Percentiles rank a stretch among this genome's conserved stretches.
Evolutionary conservation across 2,113 vertebrate species (phyloP).

Genomic region (Tympanuchus pallidicinctus): DNA sequence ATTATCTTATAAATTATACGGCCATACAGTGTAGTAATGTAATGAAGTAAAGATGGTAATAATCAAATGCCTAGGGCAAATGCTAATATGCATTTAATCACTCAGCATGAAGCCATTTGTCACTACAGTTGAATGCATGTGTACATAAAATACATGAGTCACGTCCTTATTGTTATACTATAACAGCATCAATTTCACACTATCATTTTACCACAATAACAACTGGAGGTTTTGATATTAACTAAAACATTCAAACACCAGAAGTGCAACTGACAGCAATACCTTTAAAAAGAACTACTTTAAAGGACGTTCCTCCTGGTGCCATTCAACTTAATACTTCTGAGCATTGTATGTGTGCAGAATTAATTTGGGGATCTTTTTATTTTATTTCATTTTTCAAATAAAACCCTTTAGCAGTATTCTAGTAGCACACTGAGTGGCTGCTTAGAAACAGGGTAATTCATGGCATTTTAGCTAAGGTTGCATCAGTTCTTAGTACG

Average conservation of each 20-base stretch:
- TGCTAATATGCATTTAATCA: conserved; percentile 92
- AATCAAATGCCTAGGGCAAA: conserved; percentile 88
- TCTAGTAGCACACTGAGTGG: neutral
- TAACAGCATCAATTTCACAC: conserved; percentile 85
- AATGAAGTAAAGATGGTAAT: conserved; percentile 90
- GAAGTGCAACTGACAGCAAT: conserved; percentile 39
- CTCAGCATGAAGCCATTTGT: conserved; percentile 86
- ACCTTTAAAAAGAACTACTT: conserved; percentile 47
- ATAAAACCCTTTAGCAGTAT: neutral
- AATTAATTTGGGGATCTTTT: neutral
- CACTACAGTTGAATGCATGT: conserved; percentile 85
- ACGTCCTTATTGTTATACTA: conserved; percentile 83
- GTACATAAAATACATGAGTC: conserved; percentile 86
- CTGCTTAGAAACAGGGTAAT: conserved; percentile 8
- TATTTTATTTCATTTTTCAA: neutral
- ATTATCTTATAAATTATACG: conserved; percentile 91
- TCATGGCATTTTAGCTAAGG: neutral
- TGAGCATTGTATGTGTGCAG: neutral
- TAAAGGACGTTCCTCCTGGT: neutral
- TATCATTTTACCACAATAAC: conserved; percentile 82
- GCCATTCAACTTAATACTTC: neutral
- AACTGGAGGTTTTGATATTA: conserved; percentile 75
- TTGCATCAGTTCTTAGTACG: neutral
- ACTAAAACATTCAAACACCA: conserved; percentile 67
- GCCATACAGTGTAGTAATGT: conserved; percentile 86